These are phyloP conservation scores for Pardosa pseudoannulata DNA, from an alignment of 2,888 invertebrate genomes.

Conservation along the genomic window DNA sequence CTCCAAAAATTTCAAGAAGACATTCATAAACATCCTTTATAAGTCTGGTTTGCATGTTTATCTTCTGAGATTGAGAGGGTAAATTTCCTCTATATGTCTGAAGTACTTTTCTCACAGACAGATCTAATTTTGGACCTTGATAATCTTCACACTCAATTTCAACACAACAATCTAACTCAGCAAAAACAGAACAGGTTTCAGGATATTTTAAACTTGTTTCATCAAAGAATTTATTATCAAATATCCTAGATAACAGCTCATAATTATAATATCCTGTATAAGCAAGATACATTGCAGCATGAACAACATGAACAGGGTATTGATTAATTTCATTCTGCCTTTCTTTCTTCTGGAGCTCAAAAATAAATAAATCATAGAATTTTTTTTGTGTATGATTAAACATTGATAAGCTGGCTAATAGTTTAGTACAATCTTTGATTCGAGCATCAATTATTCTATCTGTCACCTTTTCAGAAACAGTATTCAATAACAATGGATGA, in stretches of 20 bases:
- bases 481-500: conserved; percentile 41
- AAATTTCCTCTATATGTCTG: conserved; percentile 20
- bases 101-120: not conserved
- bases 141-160: conserved; percentile 57
- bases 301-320: conserved; percentile 17
- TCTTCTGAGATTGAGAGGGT: not conserved
- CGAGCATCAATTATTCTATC: conserved; percentile 19
- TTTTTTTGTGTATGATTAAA: conserved; percentile 28
- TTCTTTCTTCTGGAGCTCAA: conserved; percentile 22
- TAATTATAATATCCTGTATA: conserved; percentile 44
- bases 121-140: conserved; percentile 25
- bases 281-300: conserved; percentile 24
- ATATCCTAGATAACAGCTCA: conserved; percentile 2
- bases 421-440: conserved; percentile 47
- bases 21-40: not conserved
- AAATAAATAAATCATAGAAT: conserved; percentile 24
- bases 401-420: conserved; percentile 29
- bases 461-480: conserved; percentile 28
- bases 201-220: not conserved
- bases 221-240: conserved; percentile 12
- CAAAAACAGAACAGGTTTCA: conserved; percentile 1
- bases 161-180: conserved; percentile 49
- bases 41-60: not conserved
- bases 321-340: conserved; percentile 14
- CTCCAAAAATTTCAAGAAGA: conserved; percentile 4